phyloP scores from a whole-genome alignment of 2,797 vertebrate species.

The Psittacula echo region DNA sequence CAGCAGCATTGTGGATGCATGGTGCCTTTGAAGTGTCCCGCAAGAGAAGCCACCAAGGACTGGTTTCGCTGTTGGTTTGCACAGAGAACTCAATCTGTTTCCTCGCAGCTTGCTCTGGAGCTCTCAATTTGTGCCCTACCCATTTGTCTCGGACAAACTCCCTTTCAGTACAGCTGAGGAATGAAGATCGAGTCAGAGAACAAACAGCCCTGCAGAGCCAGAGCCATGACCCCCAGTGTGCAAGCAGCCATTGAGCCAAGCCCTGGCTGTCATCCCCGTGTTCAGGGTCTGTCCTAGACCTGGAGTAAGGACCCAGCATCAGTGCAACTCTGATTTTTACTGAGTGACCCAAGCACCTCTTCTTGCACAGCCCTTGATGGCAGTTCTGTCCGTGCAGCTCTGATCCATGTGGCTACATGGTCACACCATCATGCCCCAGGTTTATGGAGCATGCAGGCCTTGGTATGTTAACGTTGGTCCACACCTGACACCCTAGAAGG shows the following conservation, averaged over 20 bases:
- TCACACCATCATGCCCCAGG: rapidly evolving
- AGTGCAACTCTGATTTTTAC: not conserved
- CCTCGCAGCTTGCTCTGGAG: not conserved
- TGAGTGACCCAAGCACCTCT: not conserved
- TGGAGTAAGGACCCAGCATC: not conserved
- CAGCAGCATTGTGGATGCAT: not conserved
- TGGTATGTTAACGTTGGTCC: not conserved
- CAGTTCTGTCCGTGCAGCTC: not conserved
- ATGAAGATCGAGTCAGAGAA: constrained; percentile 22
- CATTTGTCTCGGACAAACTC: not conserved
- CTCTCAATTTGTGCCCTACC: constrained; percentile 17
- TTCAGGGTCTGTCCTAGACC: not conserved
- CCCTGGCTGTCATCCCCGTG: not conserved
- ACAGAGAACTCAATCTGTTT: constrained; percentile 28
- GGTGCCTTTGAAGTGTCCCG: constrained; percentile 68
- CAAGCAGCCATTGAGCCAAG: not conserved
- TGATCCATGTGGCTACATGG: rapidly evolving
- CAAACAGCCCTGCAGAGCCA: not conserved
- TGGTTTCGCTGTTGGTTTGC: not conserved
- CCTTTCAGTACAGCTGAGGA: not conserved
- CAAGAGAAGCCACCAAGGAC: constrained; percentile 52
- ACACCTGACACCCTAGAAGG: not conserved
- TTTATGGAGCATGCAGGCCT: not conserved
- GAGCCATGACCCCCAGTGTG: not conserved
- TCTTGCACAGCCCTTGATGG: not conserved